Evolutionary conservation across 2,888 invertebrate species (phyloP).

Genomic region (Terebella lapidaria): DNA sequence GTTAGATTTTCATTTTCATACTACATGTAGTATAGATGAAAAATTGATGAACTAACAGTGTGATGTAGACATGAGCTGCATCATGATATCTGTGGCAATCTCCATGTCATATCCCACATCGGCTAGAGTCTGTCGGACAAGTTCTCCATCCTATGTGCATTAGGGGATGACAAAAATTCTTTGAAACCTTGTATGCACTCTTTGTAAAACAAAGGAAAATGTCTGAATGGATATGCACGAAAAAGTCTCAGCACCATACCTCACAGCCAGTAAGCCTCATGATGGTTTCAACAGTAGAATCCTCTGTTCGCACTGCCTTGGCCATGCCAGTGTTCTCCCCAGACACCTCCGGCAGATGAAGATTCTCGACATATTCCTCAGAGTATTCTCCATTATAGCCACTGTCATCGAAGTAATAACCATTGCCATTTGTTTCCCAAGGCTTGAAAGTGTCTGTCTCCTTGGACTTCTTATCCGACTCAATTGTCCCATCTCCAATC

Average conservation of each 20-base stretch:
- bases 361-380: neutral
- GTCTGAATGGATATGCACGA: too few species aligned
- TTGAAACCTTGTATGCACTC: neutral
- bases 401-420: neutral
- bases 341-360: neutral
- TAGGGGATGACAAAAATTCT: neutral
- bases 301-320: neutral
- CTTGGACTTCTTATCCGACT: neutral
- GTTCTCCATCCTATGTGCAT: conserved; percentile 4
- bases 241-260: too few species aligned
- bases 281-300: neutral
- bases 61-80: conserved; percentile 2
- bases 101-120: conserved; percentile 9
- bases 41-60: neutral
- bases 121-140: conserved; percentile 8
- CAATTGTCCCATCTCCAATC: neutral
- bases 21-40: neutral
- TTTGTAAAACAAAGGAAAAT: too few species aligned
- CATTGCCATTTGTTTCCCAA: too few species aligned
- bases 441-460: too few species aligned
- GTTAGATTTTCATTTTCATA: too few species aligned
- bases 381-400: neutral
- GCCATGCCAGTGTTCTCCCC: conserved; percentile 1
- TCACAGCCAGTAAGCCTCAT: conserved; percentile 9
- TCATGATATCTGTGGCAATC: neutral